phyloP scores from a whole-genome alignment of 2,113 vertebrate species.

The Ciconia boyciana region DNA sequence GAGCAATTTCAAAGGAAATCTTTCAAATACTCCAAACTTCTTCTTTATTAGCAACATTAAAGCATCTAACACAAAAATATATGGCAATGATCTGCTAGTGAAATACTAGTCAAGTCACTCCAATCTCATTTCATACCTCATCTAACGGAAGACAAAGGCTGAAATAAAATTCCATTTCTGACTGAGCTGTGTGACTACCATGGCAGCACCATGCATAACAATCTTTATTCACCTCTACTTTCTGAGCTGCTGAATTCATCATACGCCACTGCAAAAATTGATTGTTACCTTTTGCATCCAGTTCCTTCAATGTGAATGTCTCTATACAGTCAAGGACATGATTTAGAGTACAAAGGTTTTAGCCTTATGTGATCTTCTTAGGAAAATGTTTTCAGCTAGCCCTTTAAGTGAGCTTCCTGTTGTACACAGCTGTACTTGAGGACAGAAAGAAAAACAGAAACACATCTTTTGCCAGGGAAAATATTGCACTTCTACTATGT shows the following conservation, averaged over 20 bases:
- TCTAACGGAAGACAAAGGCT: neutral
- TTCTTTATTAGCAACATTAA: neutral
- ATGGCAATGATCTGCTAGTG: neutral
- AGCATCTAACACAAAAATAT: neutral
- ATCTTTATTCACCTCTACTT: neutral
- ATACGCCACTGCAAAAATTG: neutral
- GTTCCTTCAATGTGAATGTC: neutral
- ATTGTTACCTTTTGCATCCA: neutral
- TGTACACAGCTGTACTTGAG: neutral
- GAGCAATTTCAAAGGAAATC: neutral
- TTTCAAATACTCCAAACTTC: neutral
- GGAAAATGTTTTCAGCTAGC: neutral
- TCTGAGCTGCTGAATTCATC: neutral
- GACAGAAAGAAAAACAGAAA: neutral
- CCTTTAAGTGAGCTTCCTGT: neutral
- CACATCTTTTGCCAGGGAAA: neutral
- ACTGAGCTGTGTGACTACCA: neutral
- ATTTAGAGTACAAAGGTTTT: neutral
- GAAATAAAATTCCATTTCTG: neutral
- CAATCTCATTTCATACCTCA: neutral
- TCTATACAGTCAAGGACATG: accelerated
- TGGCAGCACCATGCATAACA: neutral
- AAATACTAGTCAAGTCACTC: neutral
- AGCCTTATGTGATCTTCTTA: neutral
- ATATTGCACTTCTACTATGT: neutral